A percentile compares a stretch with the other conserved stretches of the same genome.
These are phyloP conservation scores for Prunella himalayana DNA, from an alignment of 2,113 vertebrate genomes.

Conservation along the genomic window DNA sequence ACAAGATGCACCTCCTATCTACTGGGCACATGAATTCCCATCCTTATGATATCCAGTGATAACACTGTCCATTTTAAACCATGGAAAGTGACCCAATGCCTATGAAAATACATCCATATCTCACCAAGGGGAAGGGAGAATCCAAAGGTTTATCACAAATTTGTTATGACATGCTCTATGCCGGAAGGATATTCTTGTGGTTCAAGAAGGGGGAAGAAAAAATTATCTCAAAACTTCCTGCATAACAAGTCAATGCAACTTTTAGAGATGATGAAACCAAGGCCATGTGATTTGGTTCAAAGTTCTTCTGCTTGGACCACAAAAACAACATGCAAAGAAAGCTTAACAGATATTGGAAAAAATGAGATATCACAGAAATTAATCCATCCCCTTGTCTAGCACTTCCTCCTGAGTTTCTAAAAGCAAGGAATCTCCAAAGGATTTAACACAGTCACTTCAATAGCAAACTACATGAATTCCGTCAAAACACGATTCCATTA, in stretches of 20 bases:
- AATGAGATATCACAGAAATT: not conserved
- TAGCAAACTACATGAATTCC: not conserved
- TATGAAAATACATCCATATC: not conserved
- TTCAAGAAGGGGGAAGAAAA: not conserved
- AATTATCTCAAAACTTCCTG: constrained; percentile 18
- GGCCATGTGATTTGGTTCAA: not conserved
- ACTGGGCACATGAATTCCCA: not conserved
- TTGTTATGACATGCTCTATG: not conserved
- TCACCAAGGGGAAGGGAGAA: not conserved
- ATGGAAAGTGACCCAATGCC: fast-evolving
- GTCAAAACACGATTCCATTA: not conserved
- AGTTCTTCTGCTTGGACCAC: not conserved
- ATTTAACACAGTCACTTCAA: not conserved
- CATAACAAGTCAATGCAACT: not conserved
- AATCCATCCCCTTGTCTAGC: not conserved
- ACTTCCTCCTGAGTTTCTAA: not conserved
- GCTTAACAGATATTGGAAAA: not conserved
- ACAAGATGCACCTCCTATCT: not conserved
- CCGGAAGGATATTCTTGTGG: not conserved
- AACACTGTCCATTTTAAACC: not conserved
- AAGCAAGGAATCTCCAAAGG: not conserved
- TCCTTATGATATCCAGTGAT: not conserved
- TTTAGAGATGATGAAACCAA: not conserved
- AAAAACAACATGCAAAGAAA: not conserved
- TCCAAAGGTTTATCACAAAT: not conserved